These are phyloP conservation scores for Chascanopsetta lugubris DNA, from an alignment of 2,113 vertebrate species.

Conservation along the genomic window DNA sequence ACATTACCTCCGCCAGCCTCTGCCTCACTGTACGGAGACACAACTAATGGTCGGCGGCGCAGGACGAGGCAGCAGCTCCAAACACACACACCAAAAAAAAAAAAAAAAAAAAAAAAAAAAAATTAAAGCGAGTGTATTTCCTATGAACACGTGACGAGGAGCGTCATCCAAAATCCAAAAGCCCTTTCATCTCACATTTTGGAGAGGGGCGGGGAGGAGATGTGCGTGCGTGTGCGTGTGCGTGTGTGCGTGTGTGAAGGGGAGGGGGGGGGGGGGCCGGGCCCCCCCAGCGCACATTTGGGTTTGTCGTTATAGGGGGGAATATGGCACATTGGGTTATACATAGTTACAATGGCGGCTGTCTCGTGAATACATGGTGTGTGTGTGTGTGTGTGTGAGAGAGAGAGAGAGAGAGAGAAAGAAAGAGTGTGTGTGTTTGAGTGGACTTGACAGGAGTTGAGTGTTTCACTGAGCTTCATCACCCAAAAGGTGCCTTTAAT, in stretches of 20 bases:
- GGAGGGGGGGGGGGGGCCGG: constrained; percentile 32
- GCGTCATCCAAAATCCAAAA: constrained; percentile 85
- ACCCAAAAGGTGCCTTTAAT: constrained; percentile 43
- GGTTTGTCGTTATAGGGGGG: constrained; percentile 63
- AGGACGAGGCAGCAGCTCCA: constrained; percentile 79
- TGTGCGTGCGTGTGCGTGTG: constrained; percentile 51
- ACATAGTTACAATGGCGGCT: constrained; percentile 57
- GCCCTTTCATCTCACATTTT: constrained; percentile 81
- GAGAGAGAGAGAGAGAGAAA: too few relatives aligned
- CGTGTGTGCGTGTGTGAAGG: constrained; percentile 28
- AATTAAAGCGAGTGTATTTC: constrained; percentile 83
- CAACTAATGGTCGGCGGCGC: constrained; percentile 77
- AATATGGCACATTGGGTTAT: constrained; percentile 48
- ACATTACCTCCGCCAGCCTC: constrained; percentile 63
- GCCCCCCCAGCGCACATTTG: constrained; percentile 64
- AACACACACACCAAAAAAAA: too few relatives aligned
- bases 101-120: constrained; percentile 49
- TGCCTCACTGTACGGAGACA: constrained; percentile 72
- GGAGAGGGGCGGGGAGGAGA: constrained; percentile 76
- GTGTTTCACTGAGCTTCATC: constrained; percentile 36
- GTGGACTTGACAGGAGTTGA: constrained; percentile 42
- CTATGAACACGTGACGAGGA: constrained; percentile 83
- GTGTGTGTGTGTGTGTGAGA: constrained; percentile 30
- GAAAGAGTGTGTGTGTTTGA: too few relatives aligned
- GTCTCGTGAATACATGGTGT: constrained; percentile 20